Percentiles rank a stretch among this genome's conserved stretches.
phyloP scores from a whole-genome alignment of 2,888 invertebrate species.

The Tenthredo amoena region DNA sequence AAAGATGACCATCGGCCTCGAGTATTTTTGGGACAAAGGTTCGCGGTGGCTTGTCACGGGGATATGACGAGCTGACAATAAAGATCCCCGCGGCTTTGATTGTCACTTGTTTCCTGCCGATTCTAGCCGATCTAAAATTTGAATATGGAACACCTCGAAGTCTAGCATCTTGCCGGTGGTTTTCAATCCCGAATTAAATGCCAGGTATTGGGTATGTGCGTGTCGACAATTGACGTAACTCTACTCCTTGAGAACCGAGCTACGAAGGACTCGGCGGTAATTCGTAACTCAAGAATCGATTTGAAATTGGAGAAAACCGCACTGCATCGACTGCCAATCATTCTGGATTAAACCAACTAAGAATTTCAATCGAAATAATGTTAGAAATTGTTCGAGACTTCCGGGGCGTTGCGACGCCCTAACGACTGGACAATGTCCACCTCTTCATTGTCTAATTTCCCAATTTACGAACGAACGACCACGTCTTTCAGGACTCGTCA shows the following conservation, averaged over 20 bases:
- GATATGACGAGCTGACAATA: slow-evolving; percentile 71
- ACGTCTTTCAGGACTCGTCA: slow-evolving; percentile 16
- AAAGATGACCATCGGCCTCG: slow-evolving; percentile 36
- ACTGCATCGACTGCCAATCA: slow-evolving; percentile 41
- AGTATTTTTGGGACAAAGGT: slow-evolving; percentile 29
- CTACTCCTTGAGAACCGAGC: slow-evolving; percentile 75
- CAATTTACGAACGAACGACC: slow-evolving; percentile 35
- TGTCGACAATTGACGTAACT: slow-evolving; percentile 68
- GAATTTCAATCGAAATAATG: neutral
- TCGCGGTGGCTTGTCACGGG: slow-evolving; percentile 62
- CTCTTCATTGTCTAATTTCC: slow-evolving; percentile 44
- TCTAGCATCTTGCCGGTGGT: neutral
- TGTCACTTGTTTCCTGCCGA: slow-evolving; percentile 75
- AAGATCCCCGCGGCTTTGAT: slow-evolving; percentile 70
- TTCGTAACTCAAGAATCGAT: slow-evolving; percentile 41
- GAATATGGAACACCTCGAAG: slow-evolving; percentile 39
- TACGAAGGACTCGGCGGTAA: slow-evolving; percentile 27
- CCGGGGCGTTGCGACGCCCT: slow-evolving; percentile 70
- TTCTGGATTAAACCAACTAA: neutral
- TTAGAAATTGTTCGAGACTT: slow-evolving; percentile 60
- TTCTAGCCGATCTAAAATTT: slow-evolving; percentile 58
- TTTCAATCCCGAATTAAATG: neutral
- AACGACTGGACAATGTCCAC: slow-evolving; percentile 69
- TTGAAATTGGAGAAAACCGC: neutral
- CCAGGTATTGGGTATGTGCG: slow-evolving; percentile 1